Conservation (phyloP, 2,797 vertebrate species). For the Typhlichthys eigenmanni region DNA sequence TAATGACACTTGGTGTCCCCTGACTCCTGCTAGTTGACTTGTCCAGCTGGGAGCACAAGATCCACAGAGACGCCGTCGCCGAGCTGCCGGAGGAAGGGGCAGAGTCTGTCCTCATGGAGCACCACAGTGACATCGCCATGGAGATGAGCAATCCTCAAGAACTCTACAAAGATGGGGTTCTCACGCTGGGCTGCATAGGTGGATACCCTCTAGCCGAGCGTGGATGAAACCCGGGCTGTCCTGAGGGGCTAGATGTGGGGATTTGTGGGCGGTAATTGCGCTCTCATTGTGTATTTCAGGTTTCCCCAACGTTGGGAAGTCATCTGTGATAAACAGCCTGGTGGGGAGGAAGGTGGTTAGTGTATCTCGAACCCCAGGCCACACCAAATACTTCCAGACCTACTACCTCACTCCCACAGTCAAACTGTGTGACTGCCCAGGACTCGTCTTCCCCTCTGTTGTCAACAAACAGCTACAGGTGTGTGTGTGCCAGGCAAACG, state of each 20-base stretch:
- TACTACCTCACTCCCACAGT: slow-evolving; percentile 91
- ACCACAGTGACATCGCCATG: slow-evolving; percentile 85
- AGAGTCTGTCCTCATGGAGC: slow-evolving; percentile 81
- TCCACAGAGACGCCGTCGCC: slow-evolving; percentile 81
- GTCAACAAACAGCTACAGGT: slow-evolving; percentile 89
- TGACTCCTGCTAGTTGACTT: slow-evolving; percentile 80
- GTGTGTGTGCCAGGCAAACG: slow-evolving; percentile 7
- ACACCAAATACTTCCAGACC: slow-evolving; percentile 97
- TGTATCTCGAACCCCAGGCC: slow-evolving; percentile 91
- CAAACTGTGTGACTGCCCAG: slow-evolving; percentile 92
- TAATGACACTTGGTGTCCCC: slow-evolving; percentile 11
- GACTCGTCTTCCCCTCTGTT: slow-evolving; percentile 87
- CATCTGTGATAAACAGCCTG: slow-evolving; percentile 89
- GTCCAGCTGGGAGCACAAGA: slow-evolving; percentile 91
- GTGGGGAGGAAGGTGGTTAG: slow-evolving; percentile 91
- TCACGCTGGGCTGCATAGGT: slow-evolving; percentile 91
- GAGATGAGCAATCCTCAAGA: slow-evolving; percentile 80
- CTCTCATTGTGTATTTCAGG: slow-evolving; percentile 62
- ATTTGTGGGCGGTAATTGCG: too few relatives aligned
- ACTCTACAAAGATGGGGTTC: slow-evolving; percentile 88
- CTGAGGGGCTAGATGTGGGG: neutral
- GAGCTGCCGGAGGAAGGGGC: slow-evolving; percentile 67
- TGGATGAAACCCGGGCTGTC: neutral
- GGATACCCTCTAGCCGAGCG: slow-evolving; percentile 15
- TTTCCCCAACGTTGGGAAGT: slow-evolving; percentile 92